Conservation (phyloP, 2,113 vertebrate species). For the Plectropomus leopardus region DNA sequence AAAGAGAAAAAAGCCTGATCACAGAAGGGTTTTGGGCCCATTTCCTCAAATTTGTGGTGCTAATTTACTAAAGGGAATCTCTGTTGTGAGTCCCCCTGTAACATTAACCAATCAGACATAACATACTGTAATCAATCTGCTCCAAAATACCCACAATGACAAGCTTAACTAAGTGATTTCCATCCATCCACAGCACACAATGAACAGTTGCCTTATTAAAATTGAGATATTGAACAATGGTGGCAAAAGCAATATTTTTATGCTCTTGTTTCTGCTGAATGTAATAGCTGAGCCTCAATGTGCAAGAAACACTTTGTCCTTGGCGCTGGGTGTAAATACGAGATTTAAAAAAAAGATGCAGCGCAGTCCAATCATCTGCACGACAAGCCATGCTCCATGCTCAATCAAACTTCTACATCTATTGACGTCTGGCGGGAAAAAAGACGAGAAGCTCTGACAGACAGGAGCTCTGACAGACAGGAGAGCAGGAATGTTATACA, state of each 20-base stretch:
- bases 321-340: constrained; percentile 53
- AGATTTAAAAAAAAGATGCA: constrained; percentile 31
- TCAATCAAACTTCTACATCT: constrained; percentile 35
- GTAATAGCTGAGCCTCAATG: neutral
- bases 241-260: neutral
- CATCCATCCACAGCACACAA: neutral
- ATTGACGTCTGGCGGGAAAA: neutral
- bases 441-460: too few species aligned
- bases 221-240: neutral
- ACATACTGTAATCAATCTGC: too few species aligned
- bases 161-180: constrained; percentile 16
- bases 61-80: too few species aligned
- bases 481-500: neutral
- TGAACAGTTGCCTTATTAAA: constrained; percentile 4
- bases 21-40: too few species aligned
- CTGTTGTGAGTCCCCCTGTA: too few species aligned
- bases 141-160: constrained; percentile 11
- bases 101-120: too few species aligned
- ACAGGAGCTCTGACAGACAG: neutral
- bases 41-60: too few species aligned
- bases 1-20: too few species aligned
- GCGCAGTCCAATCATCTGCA: constrained; percentile 31
- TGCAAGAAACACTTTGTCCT: constrained; percentile 54
- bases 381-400: constrained; percentile 42
- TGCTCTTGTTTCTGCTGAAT: constrained; percentile 5